These are phyloP conservation scores for Alitta virens DNA, from an alignment of 2,888 invertebrate genomes.

Conservation along the genomic window DNA sequence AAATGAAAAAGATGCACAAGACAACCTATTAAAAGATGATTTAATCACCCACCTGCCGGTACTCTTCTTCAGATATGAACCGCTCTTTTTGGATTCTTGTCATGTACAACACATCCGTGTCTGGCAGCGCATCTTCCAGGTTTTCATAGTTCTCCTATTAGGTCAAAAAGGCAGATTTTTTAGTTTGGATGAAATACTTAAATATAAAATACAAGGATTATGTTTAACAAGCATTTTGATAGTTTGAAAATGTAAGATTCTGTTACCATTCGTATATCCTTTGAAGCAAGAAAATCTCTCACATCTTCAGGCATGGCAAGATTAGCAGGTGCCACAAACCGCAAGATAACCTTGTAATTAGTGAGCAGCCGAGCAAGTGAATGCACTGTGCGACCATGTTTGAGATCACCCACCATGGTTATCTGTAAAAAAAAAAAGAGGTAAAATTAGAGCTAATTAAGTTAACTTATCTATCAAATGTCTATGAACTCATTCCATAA, in stretches of 20 bases:
- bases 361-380: conserved; percentile 91
- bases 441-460: no score
- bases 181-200: no score
- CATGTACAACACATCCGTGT: conserved; percentile 97
- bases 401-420: conserved; percentile 96
- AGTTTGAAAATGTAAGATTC: no score
- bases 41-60: conserved; percentile 79
- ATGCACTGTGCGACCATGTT: conserved; percentile 97
- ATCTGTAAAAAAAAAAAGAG: conserved; percentile 64
- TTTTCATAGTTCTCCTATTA: conserved; percentile 49
- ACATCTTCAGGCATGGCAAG: conserved; percentile 91
- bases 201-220: no score
- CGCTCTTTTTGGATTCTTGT: conserved; percentile 95
- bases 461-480: no score
- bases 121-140: conserved; percentile 82
- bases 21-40: no score
- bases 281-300: conserved; percentile 72
- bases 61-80: conserved; percentile 79
- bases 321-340: conserved; percentile 84
- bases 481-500: no score
- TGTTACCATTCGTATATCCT: conserved; percentile 74
- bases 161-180: no score
- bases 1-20: no score
- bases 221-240: no score
- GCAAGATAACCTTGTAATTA: conserved; percentile 86